Conservation (phyloP, 1,140 invertebrate species). For the Oncopodura yosiiana region DNA sequence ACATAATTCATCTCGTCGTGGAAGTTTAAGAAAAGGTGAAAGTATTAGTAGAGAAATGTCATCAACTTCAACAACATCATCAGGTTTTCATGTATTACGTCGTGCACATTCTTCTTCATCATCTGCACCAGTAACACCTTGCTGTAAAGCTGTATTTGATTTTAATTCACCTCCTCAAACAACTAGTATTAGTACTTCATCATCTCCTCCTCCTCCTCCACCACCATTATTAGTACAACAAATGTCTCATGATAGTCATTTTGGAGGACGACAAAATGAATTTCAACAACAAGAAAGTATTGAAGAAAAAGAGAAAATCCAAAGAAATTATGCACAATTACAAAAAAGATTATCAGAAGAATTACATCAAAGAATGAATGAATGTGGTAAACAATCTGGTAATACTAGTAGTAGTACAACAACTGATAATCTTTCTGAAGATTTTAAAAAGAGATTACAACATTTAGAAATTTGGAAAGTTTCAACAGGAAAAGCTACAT, state of each 20-base stretch:
- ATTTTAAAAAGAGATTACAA: slow-evolving; percentile 68
- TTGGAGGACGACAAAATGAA: background rate
- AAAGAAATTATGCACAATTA: slow-evolving; percentile 44
- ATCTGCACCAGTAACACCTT: slow-evolving; percentile 5
- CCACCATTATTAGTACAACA: too few species aligned
- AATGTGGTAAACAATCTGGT: background rate
- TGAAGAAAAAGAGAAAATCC: slow-evolving; percentile 43
- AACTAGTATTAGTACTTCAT: background rate
- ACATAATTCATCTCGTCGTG: background rate
- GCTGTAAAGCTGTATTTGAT: slow-evolving; percentile 22
- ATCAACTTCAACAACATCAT: background rate
- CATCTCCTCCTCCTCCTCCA: too few species aligned
- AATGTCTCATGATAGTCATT: too few species aligned
- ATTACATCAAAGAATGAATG: slow-evolving; percentile 22
- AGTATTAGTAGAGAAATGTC: background rate
- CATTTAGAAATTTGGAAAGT: slow-evolving; percentile 75
- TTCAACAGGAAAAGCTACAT: slow-evolving; percentile 36
- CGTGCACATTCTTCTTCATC: slow-evolving; percentile 1
- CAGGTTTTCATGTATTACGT: background rate
- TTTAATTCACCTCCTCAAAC: slow-evolving; percentile 2
- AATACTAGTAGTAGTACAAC: background rate
- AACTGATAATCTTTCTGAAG: slow-evolving; percentile 59
- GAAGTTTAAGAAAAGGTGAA: background rate
- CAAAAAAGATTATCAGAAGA: slow-evolving; percentile 29
- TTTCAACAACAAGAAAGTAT: background rate